Conservation (phyloP, 2,113 vertebrate species). For the Platichthys flesus region DNA sequence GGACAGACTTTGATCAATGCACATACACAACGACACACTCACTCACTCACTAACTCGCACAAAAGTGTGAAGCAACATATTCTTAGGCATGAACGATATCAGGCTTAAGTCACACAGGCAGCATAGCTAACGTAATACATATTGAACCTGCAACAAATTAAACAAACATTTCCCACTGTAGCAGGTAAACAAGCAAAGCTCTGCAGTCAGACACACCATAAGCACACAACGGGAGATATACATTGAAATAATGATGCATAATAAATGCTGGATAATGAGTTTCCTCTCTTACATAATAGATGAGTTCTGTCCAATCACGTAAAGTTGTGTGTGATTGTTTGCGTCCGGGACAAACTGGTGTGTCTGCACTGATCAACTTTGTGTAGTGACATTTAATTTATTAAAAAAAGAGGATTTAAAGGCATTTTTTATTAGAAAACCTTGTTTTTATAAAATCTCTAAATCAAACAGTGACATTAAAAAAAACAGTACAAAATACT, state of each 20-base stretch:
- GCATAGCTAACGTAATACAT: neutral
- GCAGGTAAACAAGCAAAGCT: conserved; percentile 57
- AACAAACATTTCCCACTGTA: conserved; percentile 27
- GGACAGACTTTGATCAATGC: conserved; percentile 73
- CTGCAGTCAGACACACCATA: conserved; percentile 29
- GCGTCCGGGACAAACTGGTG: neutral
- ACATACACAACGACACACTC: conserved; percentile 1
- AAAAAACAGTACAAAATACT: conserved; percentile 62
- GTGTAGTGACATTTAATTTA: neutral
- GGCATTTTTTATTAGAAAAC: conserved; percentile 66
- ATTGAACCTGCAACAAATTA: conserved; percentile 37
- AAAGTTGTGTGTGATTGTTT: conserved; percentile 23
- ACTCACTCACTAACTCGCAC: neutral
- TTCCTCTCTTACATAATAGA: conserved; percentile 65
- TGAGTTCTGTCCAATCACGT: conserved; percentile 37
- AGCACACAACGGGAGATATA: conserved; percentile 35
- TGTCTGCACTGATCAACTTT: neutral
- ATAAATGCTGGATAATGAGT: conserved; percentile 57
- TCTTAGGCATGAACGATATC: conserved; percentile 41
- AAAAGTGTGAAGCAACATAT: conserved; percentile 31
- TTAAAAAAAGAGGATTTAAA: conserved; percentile 20
- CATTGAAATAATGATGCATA: conserved; percentile 67
- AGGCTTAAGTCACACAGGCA: conserved; percentile 20
- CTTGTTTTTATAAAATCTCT: conserved; percentile 53
- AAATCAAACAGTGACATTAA: conserved; percentile 43